These are phyloP conservation scores for Turnix velox DNA, from an alignment of 2,113 vertebrate genomes.

Conservation along the genomic window DNA sequence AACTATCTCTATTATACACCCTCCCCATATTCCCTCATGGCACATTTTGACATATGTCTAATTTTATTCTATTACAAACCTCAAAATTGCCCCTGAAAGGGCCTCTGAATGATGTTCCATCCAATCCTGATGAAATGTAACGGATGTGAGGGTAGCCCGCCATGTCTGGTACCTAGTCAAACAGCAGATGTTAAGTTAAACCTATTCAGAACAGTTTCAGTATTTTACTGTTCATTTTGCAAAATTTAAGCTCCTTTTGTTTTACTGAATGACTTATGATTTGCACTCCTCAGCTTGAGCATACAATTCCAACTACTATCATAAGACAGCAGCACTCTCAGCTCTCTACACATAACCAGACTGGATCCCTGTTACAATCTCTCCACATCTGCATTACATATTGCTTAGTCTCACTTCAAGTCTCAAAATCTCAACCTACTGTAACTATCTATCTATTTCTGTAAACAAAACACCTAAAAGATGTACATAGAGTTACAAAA, in stretches of 20 bases:
- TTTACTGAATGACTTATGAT: background rate
- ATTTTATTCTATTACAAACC: conserved; percentile 80
- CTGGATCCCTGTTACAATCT: background rate
- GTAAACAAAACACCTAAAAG: background rate
- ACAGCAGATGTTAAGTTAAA: conserved; percentile 69
- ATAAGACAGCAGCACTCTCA: background rate
- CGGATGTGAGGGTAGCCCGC: conserved; percentile 97
- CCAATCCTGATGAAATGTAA: conserved; percentile 99
- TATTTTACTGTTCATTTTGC: conserved; percentile 34
- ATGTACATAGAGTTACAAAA: background rate
- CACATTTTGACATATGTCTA: conserved; percentile 27
- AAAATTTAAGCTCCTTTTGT: conserved; percentile 14
- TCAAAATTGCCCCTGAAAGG: conserved; percentile 92
- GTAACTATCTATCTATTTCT: background rate
- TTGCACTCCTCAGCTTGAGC: conserved; percentile 22
- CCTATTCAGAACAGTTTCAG: conserved; percentile 61
- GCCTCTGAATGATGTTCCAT: conserved; percentile 85
- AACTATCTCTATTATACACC: background rate
- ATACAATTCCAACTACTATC: background rate
- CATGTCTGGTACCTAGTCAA: conserved; percentile 84
- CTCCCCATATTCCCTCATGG: conserved; percentile 34
- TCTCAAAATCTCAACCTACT: background rate
- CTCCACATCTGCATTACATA: background rate
- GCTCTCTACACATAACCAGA: background rate
- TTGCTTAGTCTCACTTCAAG: background rate